Conservation (phyloP, 2,797 vertebrate species). For the Trichosurus vulpecula region DNA sequence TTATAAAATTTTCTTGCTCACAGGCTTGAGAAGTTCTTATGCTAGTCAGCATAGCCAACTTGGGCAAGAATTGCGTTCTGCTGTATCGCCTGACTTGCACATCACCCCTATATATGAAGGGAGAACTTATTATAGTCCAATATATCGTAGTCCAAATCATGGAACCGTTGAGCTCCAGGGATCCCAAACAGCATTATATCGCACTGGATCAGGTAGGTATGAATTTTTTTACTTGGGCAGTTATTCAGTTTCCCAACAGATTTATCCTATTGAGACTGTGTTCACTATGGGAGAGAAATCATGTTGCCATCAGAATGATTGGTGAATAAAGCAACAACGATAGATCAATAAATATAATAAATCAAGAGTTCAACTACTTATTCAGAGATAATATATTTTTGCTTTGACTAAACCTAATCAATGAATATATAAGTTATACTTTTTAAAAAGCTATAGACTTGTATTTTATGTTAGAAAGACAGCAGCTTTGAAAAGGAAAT, state of each 20-base stretch:
- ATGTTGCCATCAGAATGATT: neutral
- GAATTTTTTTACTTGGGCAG: neutral
- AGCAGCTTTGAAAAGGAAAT: slow-evolving; percentile 43
- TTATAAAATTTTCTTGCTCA: slow-evolving; percentile 58
- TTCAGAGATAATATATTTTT: slow-evolving; percentile 55
- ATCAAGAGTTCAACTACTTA: slow-evolving; percentile 32
- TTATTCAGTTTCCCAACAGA: neutral
- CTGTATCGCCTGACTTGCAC: slow-evolving; percentile 94
- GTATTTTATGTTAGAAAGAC: neutral
- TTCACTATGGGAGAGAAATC: slow-evolving; percentile 33
- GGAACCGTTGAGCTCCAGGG: slow-evolving; percentile 88
- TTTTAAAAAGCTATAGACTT: slow-evolving; percentile 44
- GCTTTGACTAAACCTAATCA: slow-evolving; percentile 45
- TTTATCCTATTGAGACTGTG: neutral
- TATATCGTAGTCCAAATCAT: slow-evolving; percentile 93
- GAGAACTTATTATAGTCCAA: slow-evolving; percentile 92
- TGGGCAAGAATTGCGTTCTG: slow-evolving; percentile 91
- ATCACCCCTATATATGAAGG: slow-evolving; percentile 98
- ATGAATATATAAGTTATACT: slow-evolving; percentile 37
- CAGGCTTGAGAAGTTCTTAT: slow-evolving; percentile 94
- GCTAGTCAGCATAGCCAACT: slow-evolving; percentile 96
- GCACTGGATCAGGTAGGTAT: slow-evolving; percentile 90
- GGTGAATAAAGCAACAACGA: slow-evolving; percentile 33
- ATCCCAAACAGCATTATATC: slow-evolving; percentile 90
- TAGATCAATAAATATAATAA: slow-evolving; percentile 47